Evolutionary conservation across 2,888 invertebrate genomes (phyloP), one percentile per base, ranked within the genome.

Genomic region (Amphimallon solstitiale): DNA sequence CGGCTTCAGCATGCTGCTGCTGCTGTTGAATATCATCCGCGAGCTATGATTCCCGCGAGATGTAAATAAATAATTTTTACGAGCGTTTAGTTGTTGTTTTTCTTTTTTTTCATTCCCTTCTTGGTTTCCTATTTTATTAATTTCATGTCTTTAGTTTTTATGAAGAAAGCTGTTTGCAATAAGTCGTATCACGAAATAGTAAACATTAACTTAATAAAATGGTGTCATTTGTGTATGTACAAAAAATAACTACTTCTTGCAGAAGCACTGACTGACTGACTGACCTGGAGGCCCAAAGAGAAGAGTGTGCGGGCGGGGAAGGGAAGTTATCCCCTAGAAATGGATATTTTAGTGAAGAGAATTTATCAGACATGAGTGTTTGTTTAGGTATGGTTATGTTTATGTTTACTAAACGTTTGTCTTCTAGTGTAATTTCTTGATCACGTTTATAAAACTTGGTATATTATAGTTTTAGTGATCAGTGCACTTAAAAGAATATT

Each of bases 201-300:
- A 5, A 62, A 45, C 10, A n/a, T 4, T 10, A 23, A 48, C 17
- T 14, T 14, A 34, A 59, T 29, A 59, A 65, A 45, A 46, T 60
- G 48, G 54, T 65, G 46, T 40, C 17, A 60, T 60, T 60, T 51
- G 43, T 35, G 14, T 64, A 23, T 49, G 0, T 52, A 5, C 46
- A 29, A 37, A 65, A 59, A 29, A 49, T 49, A 23, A 49, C 40
- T 60, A 59, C 60, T 65, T 43, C 56, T 56, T 56, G 40, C 56
- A 59, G 56, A 56, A 56, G 43, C 56, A 59, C 56, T 23, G 40
- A 56, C 56, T 56, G 56, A 59, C 56, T 43, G 56, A 65, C 65
- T 79, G 80, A 79, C 74, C 80, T 81, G 80, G 80, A 79, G 74
- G 70, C 75, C 65, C 67, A 73, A 71, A 71, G 52, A 69, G 74